These are phyloP conservation scores for Nannoperca australis DNA, from an alignment of 2,797 vertebrate species.

Conservation along the genomic window DNA sequence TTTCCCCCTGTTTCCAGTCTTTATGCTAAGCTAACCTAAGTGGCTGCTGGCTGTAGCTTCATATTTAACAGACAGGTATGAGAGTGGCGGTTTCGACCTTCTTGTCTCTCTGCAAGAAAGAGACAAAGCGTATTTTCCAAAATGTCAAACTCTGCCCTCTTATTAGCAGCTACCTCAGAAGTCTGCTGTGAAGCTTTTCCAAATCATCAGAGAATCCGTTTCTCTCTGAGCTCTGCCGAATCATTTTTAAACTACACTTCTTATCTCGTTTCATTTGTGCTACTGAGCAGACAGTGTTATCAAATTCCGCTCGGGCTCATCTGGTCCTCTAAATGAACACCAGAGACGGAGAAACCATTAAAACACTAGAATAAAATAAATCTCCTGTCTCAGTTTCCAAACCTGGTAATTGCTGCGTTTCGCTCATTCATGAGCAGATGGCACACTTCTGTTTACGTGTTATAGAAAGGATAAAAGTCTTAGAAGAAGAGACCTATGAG, in stretches of 20 bases:
- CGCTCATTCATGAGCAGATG: constrained; percentile 47
- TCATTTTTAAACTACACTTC: constrained; percentile 27
- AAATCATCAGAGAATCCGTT: constrained; percentile 8
- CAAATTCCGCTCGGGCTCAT: constrained; percentile 28
- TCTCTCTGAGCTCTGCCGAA: constrained; percentile 20
- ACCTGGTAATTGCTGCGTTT: constrained; percentile 40
- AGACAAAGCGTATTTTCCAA: no score
- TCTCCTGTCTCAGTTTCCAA: constrained; percentile 29
- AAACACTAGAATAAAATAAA: constrained; percentile 33
- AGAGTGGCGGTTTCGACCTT: background rate
- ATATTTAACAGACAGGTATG: background rate
- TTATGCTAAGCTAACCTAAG: background rate
- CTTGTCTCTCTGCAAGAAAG: background rate
- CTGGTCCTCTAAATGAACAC: constrained; percentile 33
- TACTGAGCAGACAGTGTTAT: constrained; percentile 34
- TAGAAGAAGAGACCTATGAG: constrained; percentile 38
- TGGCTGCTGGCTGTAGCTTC: background rate
- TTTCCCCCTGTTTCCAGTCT: background rate
- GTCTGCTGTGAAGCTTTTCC: constrained; percentile 4
- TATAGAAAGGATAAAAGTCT: constrained; percentile 26
- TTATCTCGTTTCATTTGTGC: constrained; percentile 42
- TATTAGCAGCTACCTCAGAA: constrained; percentile 32
- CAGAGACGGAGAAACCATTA: constrained; percentile 26
- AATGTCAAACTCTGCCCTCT: background rate
- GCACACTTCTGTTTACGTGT: constrained; percentile 18